A percentile compares a stretch with the other conserved stretches of the same genome.
Conservation (phyloP, 2,888 invertebrate genomes). For the Diabrotica balteata region DNA sequence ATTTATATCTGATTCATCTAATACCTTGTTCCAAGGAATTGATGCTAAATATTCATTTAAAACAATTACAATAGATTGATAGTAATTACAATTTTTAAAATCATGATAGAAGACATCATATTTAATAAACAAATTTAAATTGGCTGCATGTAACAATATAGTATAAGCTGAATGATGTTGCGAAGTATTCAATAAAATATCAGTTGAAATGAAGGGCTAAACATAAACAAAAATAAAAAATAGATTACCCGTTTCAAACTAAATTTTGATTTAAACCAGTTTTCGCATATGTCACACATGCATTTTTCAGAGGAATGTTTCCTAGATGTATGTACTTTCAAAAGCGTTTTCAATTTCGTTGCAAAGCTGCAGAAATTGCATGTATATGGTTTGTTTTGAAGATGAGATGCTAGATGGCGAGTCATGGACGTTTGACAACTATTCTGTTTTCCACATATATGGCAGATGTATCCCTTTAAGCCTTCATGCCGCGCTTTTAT, state of each 20-base stretch:
- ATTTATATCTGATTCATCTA: no score
- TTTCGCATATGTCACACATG: slow-evolving; percentile 44
- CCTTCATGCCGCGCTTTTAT: slow-evolving; percentile 42
- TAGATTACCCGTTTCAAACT: slow-evolving; percentile 37
- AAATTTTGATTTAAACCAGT: slow-evolving; percentile 44
- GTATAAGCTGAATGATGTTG: no score
- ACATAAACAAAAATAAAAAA: no score
- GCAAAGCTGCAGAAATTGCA: slow-evolving; percentile 42
- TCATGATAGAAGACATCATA: no score
- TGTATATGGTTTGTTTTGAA: slow-evolving; percentile 39
- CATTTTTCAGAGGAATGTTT: slow-evolving; percentile 39
- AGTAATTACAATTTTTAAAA: no score
- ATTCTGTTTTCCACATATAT: slow-evolving; percentile 46
- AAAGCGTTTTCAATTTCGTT: slow-evolving; percentile 41
- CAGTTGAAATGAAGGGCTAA: no score
- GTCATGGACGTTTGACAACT: slow-evolving; percentile 46
- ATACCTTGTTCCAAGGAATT: no score
- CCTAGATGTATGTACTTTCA: slow-evolving; percentile 41
- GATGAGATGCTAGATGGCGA: slow-evolving; percentile 44
- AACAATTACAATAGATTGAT: no score
- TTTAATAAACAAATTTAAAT: no score
- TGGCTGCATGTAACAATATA: no score
- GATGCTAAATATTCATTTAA: no score
- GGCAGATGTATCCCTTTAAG: slow-evolving; percentile 43
- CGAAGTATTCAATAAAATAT: no score